phyloP scores from a whole-genome alignment of 1,140 invertebrate genomes.

The Bombyx mandarina region DNA sequence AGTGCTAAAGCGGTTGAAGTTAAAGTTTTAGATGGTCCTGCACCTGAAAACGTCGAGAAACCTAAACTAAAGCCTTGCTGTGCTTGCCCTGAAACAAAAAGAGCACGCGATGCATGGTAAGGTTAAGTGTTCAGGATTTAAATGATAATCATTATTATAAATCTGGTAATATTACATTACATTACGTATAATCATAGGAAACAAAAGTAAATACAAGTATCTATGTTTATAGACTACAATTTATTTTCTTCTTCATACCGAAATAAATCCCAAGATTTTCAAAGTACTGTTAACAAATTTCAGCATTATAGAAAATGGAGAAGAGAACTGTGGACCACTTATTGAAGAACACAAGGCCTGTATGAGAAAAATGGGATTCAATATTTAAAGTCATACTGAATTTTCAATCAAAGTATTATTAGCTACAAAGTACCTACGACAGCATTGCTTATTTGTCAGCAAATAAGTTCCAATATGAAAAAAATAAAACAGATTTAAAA shows the following conservation, averaged over 20 bases:
- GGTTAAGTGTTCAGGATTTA: conserved; percentile 31
- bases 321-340: conserved; percentile 89
- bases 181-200: not conserved
- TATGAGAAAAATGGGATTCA: conserved; percentile 96
- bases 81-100: conserved; percentile 97
- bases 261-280: not conserved
- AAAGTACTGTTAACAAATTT: conserved; percentile 55
- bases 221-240: not conserved
- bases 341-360: conserved; percentile 98
- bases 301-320: conserved; percentile 94
- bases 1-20: conserved; percentile 57
- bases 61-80: conserved; percentile 95
- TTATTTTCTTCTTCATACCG: not conserved
- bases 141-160: not conserved
- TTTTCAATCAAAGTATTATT: not conserved
- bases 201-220: not conserved
- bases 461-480: too few relatives aligned
- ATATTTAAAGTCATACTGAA: conserved; percentile 76
- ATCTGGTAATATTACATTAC: not conserved
- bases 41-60: conserved; percentile 52
- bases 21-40: conserved; percentile 33
- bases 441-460: too few relatives aligned
- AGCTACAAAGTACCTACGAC: not conserved
- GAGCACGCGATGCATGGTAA: conserved; percentile 91
- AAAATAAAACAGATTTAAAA: too few relatives aligned